phyloP scores from a whole-genome alignment of 1,140 invertebrate species.

The Brachionus calyciflorus region DNA sequence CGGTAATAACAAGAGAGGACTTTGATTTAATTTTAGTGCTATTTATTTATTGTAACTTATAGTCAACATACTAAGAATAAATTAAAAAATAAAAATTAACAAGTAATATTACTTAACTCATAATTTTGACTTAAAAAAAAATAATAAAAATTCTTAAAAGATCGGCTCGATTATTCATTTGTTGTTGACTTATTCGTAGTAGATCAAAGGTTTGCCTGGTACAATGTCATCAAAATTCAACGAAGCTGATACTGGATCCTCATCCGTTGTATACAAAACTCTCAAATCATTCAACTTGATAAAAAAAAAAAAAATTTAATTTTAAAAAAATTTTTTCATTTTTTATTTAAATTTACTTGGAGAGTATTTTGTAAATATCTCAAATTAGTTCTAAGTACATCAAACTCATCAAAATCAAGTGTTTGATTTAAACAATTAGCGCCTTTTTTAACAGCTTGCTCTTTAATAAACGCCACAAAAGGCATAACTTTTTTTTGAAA shows the following conservation, averaged over 20 bases:
- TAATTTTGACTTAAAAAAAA: slow-evolving; percentile 5
- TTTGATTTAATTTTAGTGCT: too few species aligned
- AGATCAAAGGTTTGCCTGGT: slow-evolving; percentile 39
- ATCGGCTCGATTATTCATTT: slow-evolving; percentile 10
- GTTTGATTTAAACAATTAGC: slow-evolving; percentile 23
- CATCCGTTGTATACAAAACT: slow-evolving; percentile 26
- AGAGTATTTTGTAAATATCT: slow-evolving; percentile 38
- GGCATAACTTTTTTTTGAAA: slow-evolving; percentile 47
- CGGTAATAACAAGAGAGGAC: too few species aligned
- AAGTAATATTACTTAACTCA: too few species aligned
- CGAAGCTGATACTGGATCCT: neutral
- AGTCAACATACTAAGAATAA: too few species aligned
- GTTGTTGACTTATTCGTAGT: neutral
- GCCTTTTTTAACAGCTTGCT: slow-evolving; percentile 29
- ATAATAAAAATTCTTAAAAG: too few species aligned
- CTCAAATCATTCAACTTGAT: slow-evolving; percentile 18
- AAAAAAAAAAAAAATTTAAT: neutral
- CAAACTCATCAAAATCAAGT: slow-evolving; percentile 42
- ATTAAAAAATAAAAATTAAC: too few species aligned
- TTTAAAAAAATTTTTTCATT: neutral
- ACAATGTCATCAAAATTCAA: slow-evolving; percentile 41
- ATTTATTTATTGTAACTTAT: too few species aligned
- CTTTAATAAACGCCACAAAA: slow-evolving; percentile 39
- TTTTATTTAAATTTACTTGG: neutral
- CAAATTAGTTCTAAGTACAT: slow-evolving; percentile 34